Conservation (phyloP, 2,888 invertebrate genomes). For the Chymomyza caudatula region DNA sequence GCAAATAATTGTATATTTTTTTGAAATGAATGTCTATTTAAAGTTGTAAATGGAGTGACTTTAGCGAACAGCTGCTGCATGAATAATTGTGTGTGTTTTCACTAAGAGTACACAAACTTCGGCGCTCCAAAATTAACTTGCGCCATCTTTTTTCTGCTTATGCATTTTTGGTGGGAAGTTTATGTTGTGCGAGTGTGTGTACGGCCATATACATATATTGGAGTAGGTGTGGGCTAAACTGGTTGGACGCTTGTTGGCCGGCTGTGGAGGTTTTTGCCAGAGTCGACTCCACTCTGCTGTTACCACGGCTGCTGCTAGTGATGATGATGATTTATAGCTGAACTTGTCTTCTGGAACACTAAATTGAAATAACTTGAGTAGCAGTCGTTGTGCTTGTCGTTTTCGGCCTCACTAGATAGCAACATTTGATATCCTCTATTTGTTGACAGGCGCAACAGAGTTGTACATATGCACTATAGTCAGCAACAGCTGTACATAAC, state of each 20-base stretch:
- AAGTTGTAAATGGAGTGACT: too few species aligned
- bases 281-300: background rate
- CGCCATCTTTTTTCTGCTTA: slow-evolving; percentile 35
- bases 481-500: slow-evolving; percentile 4
- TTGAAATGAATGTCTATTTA: too few species aligned
- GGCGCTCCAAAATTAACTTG: background rate
- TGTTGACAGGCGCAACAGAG: slow-evolving; percentile 15
- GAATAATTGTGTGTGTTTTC: too few species aligned
- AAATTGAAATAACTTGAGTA: slow-evolving; percentile 53
- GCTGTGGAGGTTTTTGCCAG: slow-evolving; percentile 18
- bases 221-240: slow-evolving; percentile 68
- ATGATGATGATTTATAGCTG: slow-evolving; percentile 66
- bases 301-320: slow-evolving; percentile 18
- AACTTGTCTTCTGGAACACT: slow-evolving; percentile 63
- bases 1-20: too few species aligned
- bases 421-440: slow-evolving; percentile 32
- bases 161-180: slow-evolving; percentile 62
- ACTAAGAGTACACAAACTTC: background rate
- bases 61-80: too few species aligned
- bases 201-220: too few species aligned
- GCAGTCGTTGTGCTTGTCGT: slow-evolving; percentile 20
- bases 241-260: slow-evolving; percentile 46
- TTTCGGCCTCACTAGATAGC: slow-evolving; percentile 28
- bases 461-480: slow-evolving; percentile 28
- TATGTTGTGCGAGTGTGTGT: slow-evolving; percentile 22